Percentiles rank a stretch among this genome's conserved stretches.
Evolutionary conservation across 2,113 vertebrate genomes (phyloP).

Genomic region (Dryoscopus gambensis): DNA sequence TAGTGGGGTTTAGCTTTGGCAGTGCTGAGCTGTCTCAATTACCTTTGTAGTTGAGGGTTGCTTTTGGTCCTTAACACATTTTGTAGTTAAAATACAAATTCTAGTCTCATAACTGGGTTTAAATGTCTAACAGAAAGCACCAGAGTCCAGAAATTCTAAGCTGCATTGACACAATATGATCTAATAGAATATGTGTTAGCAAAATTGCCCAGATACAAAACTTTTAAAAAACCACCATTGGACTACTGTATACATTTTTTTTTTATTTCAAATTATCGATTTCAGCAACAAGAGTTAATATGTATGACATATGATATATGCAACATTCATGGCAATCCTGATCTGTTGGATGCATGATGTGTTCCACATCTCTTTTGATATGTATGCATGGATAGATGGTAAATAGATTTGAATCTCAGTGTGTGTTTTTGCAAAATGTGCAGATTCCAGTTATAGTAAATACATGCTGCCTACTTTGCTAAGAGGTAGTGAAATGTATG

Average conservation of each 20-base stretch:
- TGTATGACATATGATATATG: not conserved
- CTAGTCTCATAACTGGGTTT: not conserved
- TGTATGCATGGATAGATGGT: not conserved
- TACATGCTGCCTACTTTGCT: not conserved
- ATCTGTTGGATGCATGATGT: not conserved
- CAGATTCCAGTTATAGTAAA: not conserved
- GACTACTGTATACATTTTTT: not conserved
- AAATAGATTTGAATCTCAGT: not conserved
- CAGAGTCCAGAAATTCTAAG: not conserved
- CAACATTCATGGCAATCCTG: not conserved
- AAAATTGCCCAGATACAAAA: constrained; percentile 24
- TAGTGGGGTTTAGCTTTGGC: not conserved
- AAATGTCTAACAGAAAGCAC: not conserved
- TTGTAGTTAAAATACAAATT: not conserved
- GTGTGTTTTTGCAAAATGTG: not conserved
- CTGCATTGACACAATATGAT: not conserved
- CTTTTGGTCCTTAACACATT: not conserved
- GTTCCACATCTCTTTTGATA: not conserved
- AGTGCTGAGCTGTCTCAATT: not conserved
- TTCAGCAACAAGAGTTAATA: not conserved
- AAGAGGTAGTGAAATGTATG: not conserved
- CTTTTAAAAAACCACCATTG: not conserved
- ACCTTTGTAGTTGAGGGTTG: not conserved
- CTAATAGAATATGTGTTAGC: not conserved
- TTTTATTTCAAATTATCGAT: not conserved